Evolutionary conservation across 2,113 vertebrate species (phyloP).

Genomic region (Willisornis vidua): DNA sequence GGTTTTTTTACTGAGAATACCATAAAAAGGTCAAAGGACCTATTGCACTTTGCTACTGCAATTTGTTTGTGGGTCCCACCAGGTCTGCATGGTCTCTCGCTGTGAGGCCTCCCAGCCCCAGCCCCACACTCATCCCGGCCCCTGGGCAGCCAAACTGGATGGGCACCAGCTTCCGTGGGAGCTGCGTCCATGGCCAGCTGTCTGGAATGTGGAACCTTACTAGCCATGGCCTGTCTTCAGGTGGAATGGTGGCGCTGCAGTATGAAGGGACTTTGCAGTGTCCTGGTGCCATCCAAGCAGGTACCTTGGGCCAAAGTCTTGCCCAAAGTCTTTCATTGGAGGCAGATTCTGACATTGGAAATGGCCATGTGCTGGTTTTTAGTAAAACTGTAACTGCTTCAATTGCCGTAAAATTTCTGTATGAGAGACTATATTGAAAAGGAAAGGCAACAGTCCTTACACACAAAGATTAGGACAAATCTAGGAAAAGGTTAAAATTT

Average conservation of each 20-base stretch:
- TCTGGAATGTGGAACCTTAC: not conserved
- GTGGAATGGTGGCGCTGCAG: not conserved
- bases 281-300: rapidly evolving
- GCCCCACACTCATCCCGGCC: too few relatives aligned
- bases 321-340: not conserved
- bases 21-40: not conserved
- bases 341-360: not conserved
- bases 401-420: not conserved
- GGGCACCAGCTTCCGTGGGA: not conserved
- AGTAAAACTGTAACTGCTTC: not conserved
- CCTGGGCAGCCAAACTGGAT: too few relatives aligned
- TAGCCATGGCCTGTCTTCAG: rapidly evolving
- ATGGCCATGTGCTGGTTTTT: not conserved
- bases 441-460: not conserved
- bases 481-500: not conserved
- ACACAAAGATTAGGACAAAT: not conserved
- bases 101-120: too few relatives aligned
- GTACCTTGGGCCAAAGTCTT: not conserved
- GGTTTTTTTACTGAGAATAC: not conserved
- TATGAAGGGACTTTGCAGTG: not conserved
- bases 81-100: not conserved
- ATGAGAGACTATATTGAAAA: not conserved
- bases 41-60: rapidly evolving
- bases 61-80: rapidly evolving
- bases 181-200: rapidly evolving